Evolutionary conservation across 2,888 invertebrate genomes (phyloP).

Genomic region (Chouioia cunea): DNA sequence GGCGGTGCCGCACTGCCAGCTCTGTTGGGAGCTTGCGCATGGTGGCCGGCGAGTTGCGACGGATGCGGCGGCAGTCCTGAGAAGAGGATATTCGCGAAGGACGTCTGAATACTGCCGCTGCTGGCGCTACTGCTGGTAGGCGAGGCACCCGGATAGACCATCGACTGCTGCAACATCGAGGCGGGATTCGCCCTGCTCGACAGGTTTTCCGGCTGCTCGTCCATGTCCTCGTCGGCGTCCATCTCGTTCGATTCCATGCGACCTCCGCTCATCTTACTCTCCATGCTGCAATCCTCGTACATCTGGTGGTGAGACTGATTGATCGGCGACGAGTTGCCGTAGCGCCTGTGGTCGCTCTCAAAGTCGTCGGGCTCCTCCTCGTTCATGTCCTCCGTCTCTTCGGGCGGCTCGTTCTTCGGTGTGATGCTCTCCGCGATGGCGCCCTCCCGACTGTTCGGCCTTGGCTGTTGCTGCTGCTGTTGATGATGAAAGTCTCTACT

Average conservation of each 20-base stretch:
- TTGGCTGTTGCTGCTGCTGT: slow-evolving; percentile 57
- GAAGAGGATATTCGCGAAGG: slow-evolving; percentile 66
- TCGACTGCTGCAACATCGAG: slow-evolving; percentile 57
- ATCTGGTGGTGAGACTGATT: slow-evolving; percentile 72
- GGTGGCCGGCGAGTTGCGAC: not conserved
- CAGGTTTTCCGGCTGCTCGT: slow-evolving; percentile 85
- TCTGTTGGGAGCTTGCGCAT: slow-evolving; percentile 18
- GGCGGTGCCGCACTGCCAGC: slow-evolving; percentile 56
- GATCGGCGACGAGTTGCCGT: slow-evolving; percentile 66
- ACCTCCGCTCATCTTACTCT: slow-evolving; percentile 81
- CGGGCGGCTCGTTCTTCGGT: slow-evolving; percentile 77
- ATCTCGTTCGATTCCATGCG: slow-evolving; percentile 72
- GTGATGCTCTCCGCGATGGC: slow-evolving; percentile 71
- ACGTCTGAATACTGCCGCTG: slow-evolving; percentile 65
- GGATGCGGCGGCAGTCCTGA: slow-evolving; percentile 60
- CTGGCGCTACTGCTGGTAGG: slow-evolving; percentile 65
- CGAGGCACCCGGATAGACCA: slow-evolving; percentile 62
- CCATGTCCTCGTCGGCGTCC: slow-evolving; percentile 76
- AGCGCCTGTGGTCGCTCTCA: slow-evolving; percentile 60
- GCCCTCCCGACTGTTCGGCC: slow-evolving; percentile 56
- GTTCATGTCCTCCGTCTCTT: slow-evolving; percentile 71
- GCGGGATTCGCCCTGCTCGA: slow-evolving; percentile 70
- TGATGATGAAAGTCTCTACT: slow-evolving; percentile 18
- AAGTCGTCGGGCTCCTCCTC: slow-evolving; percentile 74
- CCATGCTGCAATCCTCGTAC: slow-evolving; percentile 84